These are phyloP conservation scores for Ptychoptera albimana DNA, from an alignment of 2,888 invertebrate species.

Conservation along the genomic window DNA sequence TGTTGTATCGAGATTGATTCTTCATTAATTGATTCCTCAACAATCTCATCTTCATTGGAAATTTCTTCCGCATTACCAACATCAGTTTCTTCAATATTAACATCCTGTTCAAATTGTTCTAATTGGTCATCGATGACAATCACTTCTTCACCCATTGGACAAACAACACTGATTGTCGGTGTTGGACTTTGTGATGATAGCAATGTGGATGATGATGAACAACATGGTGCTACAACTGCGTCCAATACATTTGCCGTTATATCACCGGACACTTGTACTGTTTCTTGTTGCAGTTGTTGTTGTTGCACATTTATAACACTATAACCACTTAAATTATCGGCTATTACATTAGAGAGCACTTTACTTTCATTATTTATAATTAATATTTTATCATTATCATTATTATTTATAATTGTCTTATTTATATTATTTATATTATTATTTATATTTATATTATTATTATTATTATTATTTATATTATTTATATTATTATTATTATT, in stretches of 20 bases:
- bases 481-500: conserved; percentile 2
- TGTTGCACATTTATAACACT: not conserved
- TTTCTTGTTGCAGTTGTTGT: not conserved
- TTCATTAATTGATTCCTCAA: too few species aligned
- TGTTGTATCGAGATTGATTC: too few species aligned
- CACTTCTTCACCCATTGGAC: conserved; percentile 8
- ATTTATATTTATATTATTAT: not conserved
- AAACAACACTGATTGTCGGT: conserved; percentile 11
- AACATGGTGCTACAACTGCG: not conserved
- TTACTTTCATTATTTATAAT: not conserved
- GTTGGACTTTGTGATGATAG: conserved; percentile 6
- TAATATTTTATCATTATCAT: conserved; percentile 4
- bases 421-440: not conserved
- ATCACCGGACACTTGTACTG: too few species aligned
- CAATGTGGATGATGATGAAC: conserved; percentile 1
- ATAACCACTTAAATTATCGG: conserved; percentile 1
- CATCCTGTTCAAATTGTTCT: too few species aligned
- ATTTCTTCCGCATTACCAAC: too few species aligned
- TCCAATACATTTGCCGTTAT: not conserved
- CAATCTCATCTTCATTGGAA: too few species aligned
- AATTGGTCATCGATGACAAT: not conserved
- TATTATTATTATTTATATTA: not conserved
- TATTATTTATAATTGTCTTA: conserved; percentile 1
- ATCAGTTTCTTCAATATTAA: too few species aligned
- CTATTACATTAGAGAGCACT: conserved; percentile 2